Percentiles rank a stretch among this genome's conserved stretches.
Conservation (phyloP, 2,888 invertebrate species). For the Cryptocheilus praepositus region DNA sequence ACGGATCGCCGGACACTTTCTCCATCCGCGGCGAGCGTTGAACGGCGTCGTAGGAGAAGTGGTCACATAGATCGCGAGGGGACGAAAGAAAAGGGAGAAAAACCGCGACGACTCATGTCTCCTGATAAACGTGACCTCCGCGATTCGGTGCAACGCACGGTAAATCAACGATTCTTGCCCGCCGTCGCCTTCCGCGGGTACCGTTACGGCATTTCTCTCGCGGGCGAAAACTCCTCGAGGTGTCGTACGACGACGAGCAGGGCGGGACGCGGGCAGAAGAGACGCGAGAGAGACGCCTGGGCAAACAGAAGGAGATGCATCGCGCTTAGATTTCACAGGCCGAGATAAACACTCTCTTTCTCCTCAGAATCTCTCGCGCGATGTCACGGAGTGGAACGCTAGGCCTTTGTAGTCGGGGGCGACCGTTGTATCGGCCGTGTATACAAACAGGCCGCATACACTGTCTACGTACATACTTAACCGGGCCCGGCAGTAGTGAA, state of each 20-base stretch:
- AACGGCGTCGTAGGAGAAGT: too few relatives aligned
- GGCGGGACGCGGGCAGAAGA: neutral
- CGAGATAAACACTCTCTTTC: slow-evolving; percentile 55
- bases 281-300: slow-evolving; percentile 10
- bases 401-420: neutral
- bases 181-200: neutral
- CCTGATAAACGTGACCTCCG: too few relatives aligned
- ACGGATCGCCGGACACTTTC: too few relatives aligned
- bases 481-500: too few relatives aligned
- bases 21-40: too few relatives aligned
- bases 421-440: slow-evolving; percentile 34
- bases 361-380: slow-evolving; percentile 44
- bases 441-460: slow-evolving; percentile 2
- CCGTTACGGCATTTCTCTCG: slow-evolving; percentile 2
- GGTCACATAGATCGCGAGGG: too few relatives aligned
- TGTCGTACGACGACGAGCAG: neutral
- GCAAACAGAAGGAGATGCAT: slow-evolving; percentile 32
- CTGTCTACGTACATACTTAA: slow-evolving; percentile 16
- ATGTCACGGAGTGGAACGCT: neutral
- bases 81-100: too few relatives aligned
- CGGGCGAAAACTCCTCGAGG: neutral
- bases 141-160: too few relatives aligned
- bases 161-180: neutral
- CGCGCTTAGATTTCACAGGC: slow-evolving; percentile 51
- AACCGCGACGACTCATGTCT: too few relatives aligned